Base-by-base conservation (phyloP, 2,797 vertebrate genomes). In the Megaceryle alcyon region DNA sequence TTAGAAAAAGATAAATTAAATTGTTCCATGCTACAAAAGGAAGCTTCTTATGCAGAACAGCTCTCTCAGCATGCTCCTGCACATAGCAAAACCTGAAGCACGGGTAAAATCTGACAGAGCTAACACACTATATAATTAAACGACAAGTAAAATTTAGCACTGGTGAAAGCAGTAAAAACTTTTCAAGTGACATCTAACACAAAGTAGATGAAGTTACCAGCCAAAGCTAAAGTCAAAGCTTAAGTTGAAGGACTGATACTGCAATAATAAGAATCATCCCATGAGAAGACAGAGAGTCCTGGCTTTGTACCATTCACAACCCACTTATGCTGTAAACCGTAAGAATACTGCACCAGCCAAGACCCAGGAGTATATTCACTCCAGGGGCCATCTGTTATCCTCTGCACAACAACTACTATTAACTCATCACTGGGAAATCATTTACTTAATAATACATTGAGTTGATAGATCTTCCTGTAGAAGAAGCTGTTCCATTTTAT, bases 331-430 rank as follows among this genome's bases (percentile, higher is more conserved):
- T 35, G 35, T 35, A 8, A 35, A 35, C 35, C 35, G 9, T 35
- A 35, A 35, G 35, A 35, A 35, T 35, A 35, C 35, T 35, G 35
- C 35, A 35, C 35, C 90, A 95, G 69, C 90, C 3, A 6, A 90
- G 72, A 46, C 73, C 71, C 9, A 2, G 77, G 76, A 65, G 92
- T 41, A 70, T 20, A 9, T 10, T 20, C 51, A n/a, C 93, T 88
- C 96, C 94, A 79, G 91, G 46, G 91, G 14, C 77, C 86, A 87
- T 61, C 93, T 93, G 92, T 68, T 85, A 77, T 51, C 71, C 83
- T 66, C 71, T 82, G 68, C 64, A 81, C 88, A 93, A 91, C 90
- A 76, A 56, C 90, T 89, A 65, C 65, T 46, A 9, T 88, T 73
- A 85, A 85, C 94, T 91, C 91, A 39, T 83, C 77, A 65, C 65